Evolutionary conservation across 2,797 vertebrate genomes (phyloP), one percentile per base, ranked within the genome.

Genomic region (Phalloptychus januarius): DNA sequence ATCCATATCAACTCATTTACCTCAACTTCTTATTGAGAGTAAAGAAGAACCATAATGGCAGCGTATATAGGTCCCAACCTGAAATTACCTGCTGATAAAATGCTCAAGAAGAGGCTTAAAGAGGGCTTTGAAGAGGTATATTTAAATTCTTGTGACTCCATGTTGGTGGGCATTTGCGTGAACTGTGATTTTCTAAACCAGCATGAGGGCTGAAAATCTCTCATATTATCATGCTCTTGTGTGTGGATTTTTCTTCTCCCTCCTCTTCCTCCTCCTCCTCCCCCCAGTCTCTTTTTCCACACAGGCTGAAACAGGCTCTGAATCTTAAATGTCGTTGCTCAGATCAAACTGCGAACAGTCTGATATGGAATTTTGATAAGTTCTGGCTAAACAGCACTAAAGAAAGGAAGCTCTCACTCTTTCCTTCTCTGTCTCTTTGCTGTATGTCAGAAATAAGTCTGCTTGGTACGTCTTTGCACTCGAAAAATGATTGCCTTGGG

Each of bases 131-230:
- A 89, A 78, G 77, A 79, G 70, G 75, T 79, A 67, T 83, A 87
- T 92, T 90, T 88, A 81, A 91, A 91, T 89, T 91, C 86, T 83
- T 88, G 45, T 69, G 71, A 84, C 73, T 90, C 80, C 79, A 80
- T 85, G 87, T 90, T 85, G 83, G 86, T 91, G 89, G 89, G 88
- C 89, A 89, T 70, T 86, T 88, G 91, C 11, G 71, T 85, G 86
- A 89, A 93, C 88, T 94, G 85, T 89, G 86, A 89, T 85, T 93
- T 87, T 86, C 79, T 61, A 76, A 94, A 91, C 88, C 91, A 86
- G 92, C 89, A 92, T 94, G 92, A 90, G 92, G 91, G 92, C 88
- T 84, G 73, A 80, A 86, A 92, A 95, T 92, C 89, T 90, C 79
- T 82, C 86, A 72, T 61, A 83, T 92, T 76, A 91, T 92, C 90